Evolutionary conservation across 1,140 invertebrate species (phyloP), one percentile per base, ranked within the genome.

Genomic region (Apis florea): DNA sequence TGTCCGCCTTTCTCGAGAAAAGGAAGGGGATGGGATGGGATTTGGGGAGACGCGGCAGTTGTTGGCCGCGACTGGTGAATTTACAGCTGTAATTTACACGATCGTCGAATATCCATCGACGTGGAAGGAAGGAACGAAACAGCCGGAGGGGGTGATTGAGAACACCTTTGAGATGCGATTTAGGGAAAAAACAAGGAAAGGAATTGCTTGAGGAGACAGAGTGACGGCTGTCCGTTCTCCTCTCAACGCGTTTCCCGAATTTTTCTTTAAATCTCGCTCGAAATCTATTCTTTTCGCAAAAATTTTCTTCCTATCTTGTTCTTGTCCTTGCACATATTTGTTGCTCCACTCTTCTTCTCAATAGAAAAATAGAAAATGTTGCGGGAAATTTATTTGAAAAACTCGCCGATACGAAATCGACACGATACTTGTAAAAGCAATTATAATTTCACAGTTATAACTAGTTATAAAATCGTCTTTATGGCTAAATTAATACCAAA

Each of bases 51-150:
- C 47, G 47, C 5, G 49, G 21, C 59, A 51, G 59, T 75, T 71
- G 69, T 71, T 59, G 26, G 70, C 49, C 67, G 40, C 31, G 31
- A 5, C 6, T 24, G 53, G 9, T 53, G 19, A 78, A 59, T 78
- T 78, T 69, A 56, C 66, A 56, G 58, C 53, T 69, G 64, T 58
- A 73, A 73, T 73, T 73, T 73, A 73, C 53, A 24, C 53, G 53
- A 72, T 58, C 70, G 54, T 47, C 21, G 53, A 58, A 47, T 21
- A 73, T 59, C n/a, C 61, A 19, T 21, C 70, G 21, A 47, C 31
- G 49, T 19, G 49, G 24, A 70, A 10, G 24, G 49, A 26, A 19
- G 49, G 49, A 40, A 40, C 49, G n/a, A n/a, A 70, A 26, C n/a
- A 70, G 68, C 19, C 66, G 8, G 31, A 8, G 66, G 24, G 17